phyloP scores from a whole-genome alignment of 2,797 vertebrate species.

The Pantherophis alleghaniensis region DNA sequence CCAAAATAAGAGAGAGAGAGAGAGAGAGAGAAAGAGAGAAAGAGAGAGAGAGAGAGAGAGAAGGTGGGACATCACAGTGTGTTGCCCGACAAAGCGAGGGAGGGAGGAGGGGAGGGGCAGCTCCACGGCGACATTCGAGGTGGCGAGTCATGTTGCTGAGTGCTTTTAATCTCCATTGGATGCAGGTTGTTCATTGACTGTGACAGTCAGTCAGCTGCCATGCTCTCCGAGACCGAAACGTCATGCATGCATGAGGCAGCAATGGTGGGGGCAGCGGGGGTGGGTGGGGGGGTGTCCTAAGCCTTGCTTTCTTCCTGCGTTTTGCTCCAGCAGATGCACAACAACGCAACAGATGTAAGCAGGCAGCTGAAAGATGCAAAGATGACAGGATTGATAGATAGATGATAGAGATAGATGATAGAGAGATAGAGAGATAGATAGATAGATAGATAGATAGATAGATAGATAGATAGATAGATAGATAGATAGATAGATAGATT shows the following conservation, averaged over 20 bases:
- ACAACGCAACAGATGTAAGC: constrained; percentile 57
- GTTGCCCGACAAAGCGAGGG: constrained; percentile 55
- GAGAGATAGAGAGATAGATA: neutral
- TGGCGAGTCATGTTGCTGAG: constrained; percentile 36
- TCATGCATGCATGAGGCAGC: constrained; percentile 44
- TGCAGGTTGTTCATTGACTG: constrained; percentile 42
- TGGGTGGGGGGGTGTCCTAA: neutral
- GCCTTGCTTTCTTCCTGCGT: neutral
- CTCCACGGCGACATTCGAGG: constrained; percentile 32
- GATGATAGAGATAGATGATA: neutral
- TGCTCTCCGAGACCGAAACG: constrained; percentile 47
- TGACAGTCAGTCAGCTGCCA: constrained; percentile 2
- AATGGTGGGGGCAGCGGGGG: neutral
- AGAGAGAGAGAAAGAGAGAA: too few species aligned
- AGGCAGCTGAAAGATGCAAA: constrained; percentile 35
- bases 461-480: too few species aligned
- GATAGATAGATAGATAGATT: too few species aligned
- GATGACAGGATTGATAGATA: constrained; percentile 25
- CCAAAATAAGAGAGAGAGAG: too few species aligned
- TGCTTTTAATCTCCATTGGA: constrained; percentile 35
- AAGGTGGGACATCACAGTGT: constrained; percentile 58
- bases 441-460: neutral
- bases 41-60: too few species aligned
- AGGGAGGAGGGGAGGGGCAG: neutral
- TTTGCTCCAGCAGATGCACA: constrained; percentile 56